Conservation (phyloP, 2,888 invertebrate genomes). For the Tinea pellionella region DNA sequence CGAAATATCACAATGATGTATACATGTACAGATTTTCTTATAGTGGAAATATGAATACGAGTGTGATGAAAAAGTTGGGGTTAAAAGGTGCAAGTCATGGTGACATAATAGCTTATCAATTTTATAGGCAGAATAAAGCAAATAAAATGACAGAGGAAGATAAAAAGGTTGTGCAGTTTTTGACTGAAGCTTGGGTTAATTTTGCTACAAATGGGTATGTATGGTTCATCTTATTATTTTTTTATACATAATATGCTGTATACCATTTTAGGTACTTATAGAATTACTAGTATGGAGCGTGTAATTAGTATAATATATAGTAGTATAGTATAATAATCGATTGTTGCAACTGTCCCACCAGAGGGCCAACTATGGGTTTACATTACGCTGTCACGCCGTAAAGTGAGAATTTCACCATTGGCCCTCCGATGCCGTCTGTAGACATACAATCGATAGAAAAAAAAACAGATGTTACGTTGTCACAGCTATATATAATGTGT, state of each 20-base stretch:
- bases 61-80: slow-evolving; percentile 36
- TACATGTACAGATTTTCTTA: slow-evolving; percentile 42
- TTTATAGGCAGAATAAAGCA: slow-evolving; percentile 41
- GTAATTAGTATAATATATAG: too few species aligned
- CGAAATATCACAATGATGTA: slow-evolving; percentile 25
- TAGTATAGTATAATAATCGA: too few species aligned
- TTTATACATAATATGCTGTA: neutral
- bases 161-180: slow-evolving; percentile 29
- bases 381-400: too few species aligned
- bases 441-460: too few species aligned
- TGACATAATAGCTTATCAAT: slow-evolving; percentile 47
- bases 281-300: too few species aligned
- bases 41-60: slow-evolving; percentile 41
- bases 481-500: too few species aligned
- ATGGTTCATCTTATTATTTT: neutral
- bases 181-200: slow-evolving; percentile 42
- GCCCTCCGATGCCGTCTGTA: too few species aligned
- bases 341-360: too few species aligned
- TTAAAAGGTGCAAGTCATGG: slow-evolving; percentile 46
- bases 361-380: too few species aligned
- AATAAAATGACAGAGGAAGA: slow-evolving; percentile 29
- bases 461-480: too few species aligned
- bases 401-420: too few species aligned
- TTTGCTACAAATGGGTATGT: slow-evolving; percentile 52
- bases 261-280: neutral